These are phyloP conservation scores for Cybosia mesomella DNA, from an alignment of 2,888 invertebrate genomes.

Conservation along the genomic window DNA sequence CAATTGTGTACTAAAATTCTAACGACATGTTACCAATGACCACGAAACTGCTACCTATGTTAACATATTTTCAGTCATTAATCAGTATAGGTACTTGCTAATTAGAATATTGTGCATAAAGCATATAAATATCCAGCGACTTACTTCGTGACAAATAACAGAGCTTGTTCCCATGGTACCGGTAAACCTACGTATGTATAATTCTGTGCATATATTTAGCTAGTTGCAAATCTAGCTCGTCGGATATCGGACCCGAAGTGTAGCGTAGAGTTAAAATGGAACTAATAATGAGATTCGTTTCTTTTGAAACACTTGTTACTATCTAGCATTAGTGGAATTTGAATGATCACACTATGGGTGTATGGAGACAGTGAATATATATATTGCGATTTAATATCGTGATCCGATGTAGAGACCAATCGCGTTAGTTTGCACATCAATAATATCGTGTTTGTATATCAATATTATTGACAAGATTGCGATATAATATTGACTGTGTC, in stretches of 20 bases:
- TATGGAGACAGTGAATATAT: no score
- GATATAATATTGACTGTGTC: no score
- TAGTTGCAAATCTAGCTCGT: background rate
- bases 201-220: conserved; percentile 16
- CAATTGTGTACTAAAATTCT: background rate
- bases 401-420: no score
- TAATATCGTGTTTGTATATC: no score
- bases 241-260: background rate
- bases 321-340: no score
- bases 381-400: no score
- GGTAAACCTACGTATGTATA: conserved; percentile 8
- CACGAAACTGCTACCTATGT: background rate
- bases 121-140: background rate
- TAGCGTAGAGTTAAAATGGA: background rate
- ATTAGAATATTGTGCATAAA: conserved; percentile 10
- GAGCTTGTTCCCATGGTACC: conserved; percentile 22
- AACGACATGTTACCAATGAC: conserved; percentile 10
- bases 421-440: no score
- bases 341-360: no score
- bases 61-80: conserved; percentile 8
- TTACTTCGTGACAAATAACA: conserved; percentile 14
- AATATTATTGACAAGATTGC: no score
- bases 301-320: background rate
- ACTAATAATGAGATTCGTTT: background rate
- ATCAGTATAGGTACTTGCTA: conserved; percentile 12